These are phyloP conservation scores for Aromia moschata DNA, from an alignment of 2,888 invertebrate species.

Conservation along the genomic window DNA sequence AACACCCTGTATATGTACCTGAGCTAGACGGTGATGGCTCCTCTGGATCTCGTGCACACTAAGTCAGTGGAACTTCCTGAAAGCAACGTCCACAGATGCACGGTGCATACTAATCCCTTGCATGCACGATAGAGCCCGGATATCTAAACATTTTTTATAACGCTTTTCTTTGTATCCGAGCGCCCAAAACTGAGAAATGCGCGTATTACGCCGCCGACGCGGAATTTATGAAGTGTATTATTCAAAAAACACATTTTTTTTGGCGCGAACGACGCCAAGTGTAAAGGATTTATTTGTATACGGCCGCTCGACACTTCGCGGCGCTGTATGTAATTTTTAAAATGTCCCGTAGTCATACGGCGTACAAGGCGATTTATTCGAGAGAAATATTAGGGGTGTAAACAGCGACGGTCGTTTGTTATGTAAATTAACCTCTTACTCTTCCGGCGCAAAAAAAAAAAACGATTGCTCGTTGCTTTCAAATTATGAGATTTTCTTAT, in stretches of 20 bases:
- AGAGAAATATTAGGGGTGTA: constrained; percentile 5
- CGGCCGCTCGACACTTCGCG: constrained; percentile 1
- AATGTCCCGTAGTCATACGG: constrained; percentile 1
- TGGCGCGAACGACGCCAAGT: not conserved
- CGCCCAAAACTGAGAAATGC: constrained; percentile 21
- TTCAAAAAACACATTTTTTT: constrained; percentile 21
- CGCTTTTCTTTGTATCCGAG: constrained; percentile 18
- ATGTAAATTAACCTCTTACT: constrained; percentile 7
- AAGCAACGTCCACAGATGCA: too few species aligned
- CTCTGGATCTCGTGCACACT: too few species aligned
- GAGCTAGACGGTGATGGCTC: too few species aligned
- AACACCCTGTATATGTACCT: too few species aligned
- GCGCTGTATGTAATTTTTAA: constrained; percentile 12
- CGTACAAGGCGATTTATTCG: constrained; percentile 9
- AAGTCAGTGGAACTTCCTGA: too few species aligned
- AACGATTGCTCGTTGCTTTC: not conserved
- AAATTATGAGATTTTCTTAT: not conserved
- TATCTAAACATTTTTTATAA: constrained; percentile 6
- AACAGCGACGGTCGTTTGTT: constrained; percentile 4
- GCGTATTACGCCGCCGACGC: constrained; percentile 13
- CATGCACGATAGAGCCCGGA: too few species aligned
- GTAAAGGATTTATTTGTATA: constrained; percentile 12
- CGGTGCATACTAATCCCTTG: too few species aligned
- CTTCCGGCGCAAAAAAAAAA: not conserved
- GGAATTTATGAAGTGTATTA: constrained; percentile 26